Evolutionary conservation across 2,113 vertebrate species (phyloP).

Genomic region (Gyps fulvus): DNA sequence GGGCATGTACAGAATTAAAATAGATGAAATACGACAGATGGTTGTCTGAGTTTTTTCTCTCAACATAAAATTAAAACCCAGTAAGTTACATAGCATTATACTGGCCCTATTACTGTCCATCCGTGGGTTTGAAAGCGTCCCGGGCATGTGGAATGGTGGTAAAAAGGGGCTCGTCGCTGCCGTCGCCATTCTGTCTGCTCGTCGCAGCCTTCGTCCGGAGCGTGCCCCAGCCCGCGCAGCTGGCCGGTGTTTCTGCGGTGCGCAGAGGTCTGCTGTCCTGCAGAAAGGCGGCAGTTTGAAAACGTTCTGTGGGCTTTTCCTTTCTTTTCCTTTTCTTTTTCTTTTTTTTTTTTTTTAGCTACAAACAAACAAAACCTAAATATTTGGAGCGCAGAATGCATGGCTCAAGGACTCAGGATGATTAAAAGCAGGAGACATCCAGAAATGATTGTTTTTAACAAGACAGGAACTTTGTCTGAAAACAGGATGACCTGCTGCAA

Average conservation of each 20-base stretch:
- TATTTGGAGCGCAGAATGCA: background rate
- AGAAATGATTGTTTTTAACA: constrained; percentile 61
- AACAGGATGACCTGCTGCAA: constrained; percentile 74
- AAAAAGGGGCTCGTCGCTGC: background rate
- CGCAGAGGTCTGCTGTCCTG: background rate
- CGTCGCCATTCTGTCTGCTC: background rate
- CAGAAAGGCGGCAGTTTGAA: background rate
- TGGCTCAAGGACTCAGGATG: constrained; percentile 4
- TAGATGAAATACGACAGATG: background rate
- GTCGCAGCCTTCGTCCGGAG: background rate
- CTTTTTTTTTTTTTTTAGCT: background rate
- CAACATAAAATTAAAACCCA: background rate
- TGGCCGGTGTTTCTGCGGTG: background rate
- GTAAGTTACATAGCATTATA: background rate
- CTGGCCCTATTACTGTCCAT: background rate
- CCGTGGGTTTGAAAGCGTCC: background rate
- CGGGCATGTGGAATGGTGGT: background rate
- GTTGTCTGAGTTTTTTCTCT: background rate
- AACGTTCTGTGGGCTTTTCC: background rate
- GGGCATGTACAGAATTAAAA: background rate
- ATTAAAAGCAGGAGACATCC: constrained; percentile 46
- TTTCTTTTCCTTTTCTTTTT: background rate
- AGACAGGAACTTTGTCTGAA: constrained; percentile 70
- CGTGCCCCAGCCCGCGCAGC: accelerated
- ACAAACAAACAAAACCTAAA: constrained; percentile 16